Conservation (phyloP, 30 jellyfish, hydroid and myxozoan species). For the Rhopilema esculentum region DNA sequence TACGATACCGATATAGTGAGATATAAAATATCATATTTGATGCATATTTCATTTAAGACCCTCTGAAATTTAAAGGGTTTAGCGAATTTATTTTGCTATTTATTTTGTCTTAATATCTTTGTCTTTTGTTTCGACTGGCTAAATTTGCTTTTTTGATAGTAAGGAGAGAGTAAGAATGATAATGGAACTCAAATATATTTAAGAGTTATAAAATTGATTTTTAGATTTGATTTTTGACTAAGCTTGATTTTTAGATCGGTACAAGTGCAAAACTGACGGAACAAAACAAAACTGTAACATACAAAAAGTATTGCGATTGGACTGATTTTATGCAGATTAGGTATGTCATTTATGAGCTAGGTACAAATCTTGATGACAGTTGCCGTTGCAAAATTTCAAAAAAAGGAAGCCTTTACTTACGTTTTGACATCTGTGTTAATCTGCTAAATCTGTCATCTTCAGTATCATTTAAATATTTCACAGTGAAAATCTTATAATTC, state of each 20-base stretch:
- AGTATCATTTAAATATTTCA: not conserved
- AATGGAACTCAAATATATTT: too few species aligned
- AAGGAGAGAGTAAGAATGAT: too few species aligned
- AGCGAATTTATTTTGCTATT: too few species aligned
- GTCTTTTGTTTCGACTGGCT: too few species aligned
- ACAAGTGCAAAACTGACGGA: conserved; percentile 34
- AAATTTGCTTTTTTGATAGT: too few species aligned
- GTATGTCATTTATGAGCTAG: conserved; percentile 12
- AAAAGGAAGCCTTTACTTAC: too few species aligned
- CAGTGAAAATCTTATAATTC: too few species aligned
- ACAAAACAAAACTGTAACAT: conserved; percentile 23
- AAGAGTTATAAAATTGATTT: too few species aligned
- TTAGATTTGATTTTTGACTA: not conserved
- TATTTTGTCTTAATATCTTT: too few species aligned
- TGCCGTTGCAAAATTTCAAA: not conserved
- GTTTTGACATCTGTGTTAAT: too few species aligned
- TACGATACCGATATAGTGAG: conserved; percentile 57
- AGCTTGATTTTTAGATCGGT: conserved; percentile 2
- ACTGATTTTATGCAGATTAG: conserved; percentile 31
- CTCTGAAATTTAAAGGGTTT: too few species aligned
- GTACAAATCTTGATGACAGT: not conserved
- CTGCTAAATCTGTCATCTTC: too few species aligned
- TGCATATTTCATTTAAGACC: not conserved
- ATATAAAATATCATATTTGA: not conserved
- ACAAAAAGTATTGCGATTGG: conserved; percentile 67